Percentiles rank a stretch among this genome's conserved stretches.
Evolutionary conservation across 2,797 vertebrate species (phyloP).

Genomic region (Sebastolobus altivelis): DNA sequence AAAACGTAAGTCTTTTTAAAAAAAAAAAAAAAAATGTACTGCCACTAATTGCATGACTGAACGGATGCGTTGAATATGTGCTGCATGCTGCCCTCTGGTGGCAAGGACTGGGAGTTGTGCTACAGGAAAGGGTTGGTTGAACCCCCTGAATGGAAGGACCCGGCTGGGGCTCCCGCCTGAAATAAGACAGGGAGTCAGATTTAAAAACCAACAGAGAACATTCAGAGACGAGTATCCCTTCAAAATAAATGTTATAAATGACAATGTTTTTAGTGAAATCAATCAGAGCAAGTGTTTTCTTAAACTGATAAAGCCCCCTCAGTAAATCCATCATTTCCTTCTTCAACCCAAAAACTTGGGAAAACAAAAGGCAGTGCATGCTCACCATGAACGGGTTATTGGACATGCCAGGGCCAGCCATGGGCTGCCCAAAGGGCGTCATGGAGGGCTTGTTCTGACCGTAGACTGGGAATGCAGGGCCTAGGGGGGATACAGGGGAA

Average conservation of each 20-base stretch:
- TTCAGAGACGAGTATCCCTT: background rate
- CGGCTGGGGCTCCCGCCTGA: slow-evolving; percentile 92
- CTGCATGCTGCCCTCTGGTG: slow-evolving; percentile 89
- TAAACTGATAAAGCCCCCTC: background rate
- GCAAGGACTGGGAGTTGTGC: slow-evolving; percentile 81
- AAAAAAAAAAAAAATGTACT: slow-evolving; percentile 83
- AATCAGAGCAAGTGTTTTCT: background rate
- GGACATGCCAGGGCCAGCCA: slow-evolving; percentile 91
- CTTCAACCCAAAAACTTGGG: background rate
- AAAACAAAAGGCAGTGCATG: slow-evolving; percentile 19
- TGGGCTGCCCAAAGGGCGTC: slow-evolving; percentile 91
- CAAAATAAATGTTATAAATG: background rate
- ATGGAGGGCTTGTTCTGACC: slow-evolving; percentile 93
- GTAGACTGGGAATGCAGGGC: slow-evolving; percentile 93
- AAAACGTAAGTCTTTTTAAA: slow-evolving; percentile 48
- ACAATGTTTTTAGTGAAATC: background rate
- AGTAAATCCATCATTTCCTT: background rate
- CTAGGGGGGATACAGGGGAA: slow-evolving; percentile 64
- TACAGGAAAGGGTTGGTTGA: slow-evolving; percentile 99
- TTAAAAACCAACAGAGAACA: slow-evolving; percentile 1
- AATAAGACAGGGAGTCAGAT: slow-evolving; percentile 6
- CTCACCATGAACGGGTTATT: slow-evolving; percentile 99
- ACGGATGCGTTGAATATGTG: slow-evolving; percentile 92
- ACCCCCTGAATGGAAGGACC: slow-evolving; percentile 92
- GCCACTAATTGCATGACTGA: slow-evolving; percentile 90